Evolutionary conservation across 2,797 vertebrate genomes (phyloP).

Genomic region (Numenius phaeopus): DNA sequence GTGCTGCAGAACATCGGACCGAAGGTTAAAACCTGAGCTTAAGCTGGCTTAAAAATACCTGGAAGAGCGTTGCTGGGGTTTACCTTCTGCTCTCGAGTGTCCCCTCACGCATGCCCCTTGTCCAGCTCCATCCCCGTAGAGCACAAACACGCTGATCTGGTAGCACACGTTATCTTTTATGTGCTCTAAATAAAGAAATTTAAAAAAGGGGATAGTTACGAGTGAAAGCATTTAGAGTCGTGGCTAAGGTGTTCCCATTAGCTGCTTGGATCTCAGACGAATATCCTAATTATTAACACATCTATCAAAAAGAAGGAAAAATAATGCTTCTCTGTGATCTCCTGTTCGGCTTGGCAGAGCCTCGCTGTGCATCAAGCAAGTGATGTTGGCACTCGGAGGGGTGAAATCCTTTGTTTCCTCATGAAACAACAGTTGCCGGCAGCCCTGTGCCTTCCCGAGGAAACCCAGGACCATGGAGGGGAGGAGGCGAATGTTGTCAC

Average conservation of each 20-base stretch:
- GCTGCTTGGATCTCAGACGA: background rate
- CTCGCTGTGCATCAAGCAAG: background rate
- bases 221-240: background rate
- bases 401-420: background rate
- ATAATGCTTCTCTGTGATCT: background rate
- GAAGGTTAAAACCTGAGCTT: background rate
- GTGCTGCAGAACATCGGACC: constrained; percentile 71
- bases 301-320: background rate
- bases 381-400: accelerated
- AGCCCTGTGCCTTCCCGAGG: background rate
- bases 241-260: too few relatives aligned
- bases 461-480: accelerated
- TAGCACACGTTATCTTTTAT: constrained; percentile 84
- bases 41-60: accelerated
- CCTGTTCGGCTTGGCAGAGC: accelerated
- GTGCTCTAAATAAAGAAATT: constrained; percentile 52
- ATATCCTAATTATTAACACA: background rate
- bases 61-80: accelerated
- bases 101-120: constrained; percentile 49
- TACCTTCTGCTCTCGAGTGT: constrained; percentile 80
- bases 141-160: constrained; percentile 77
- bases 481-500: background rate
- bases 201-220: accelerated
- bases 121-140: constrained; percentile 69
- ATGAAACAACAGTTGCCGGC: background rate